phyloP scores from a whole-genome alignment of 2,113 vertebrate genomes.

The Otocyon megalotis region DNA sequence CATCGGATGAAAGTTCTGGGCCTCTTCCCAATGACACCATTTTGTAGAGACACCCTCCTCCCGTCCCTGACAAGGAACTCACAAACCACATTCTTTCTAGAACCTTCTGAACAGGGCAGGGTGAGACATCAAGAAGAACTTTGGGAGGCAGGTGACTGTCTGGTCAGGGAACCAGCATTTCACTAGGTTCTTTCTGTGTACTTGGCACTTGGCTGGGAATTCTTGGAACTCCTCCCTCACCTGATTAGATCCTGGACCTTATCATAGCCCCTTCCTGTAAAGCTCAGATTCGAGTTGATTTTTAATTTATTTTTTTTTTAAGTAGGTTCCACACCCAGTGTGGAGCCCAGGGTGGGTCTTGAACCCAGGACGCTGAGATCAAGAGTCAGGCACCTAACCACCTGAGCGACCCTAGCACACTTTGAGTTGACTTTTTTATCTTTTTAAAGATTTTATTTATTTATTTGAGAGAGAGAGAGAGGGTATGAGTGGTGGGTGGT shows the following conservation, averaged over 20 bases:
- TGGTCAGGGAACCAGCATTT: background rate
- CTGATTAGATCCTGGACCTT: background rate
- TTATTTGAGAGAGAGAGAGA: too few species aligned
- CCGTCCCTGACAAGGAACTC: background rate
- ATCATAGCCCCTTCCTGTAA: background rate
- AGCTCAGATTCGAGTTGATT: background rate
- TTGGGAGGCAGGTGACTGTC: background rate
- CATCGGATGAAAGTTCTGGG: background rate
- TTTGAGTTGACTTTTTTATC: too few species aligned
- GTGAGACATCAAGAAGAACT: background rate
- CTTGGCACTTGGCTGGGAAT: background rate
- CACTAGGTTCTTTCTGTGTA: fast-evolving
- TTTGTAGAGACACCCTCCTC: background rate
- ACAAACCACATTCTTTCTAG: background rate
- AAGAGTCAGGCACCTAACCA: too few species aligned
- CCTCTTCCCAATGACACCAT: background rate
- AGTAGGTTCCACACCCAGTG: background rate
- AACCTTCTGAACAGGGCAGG: background rate
- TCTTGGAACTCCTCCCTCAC: background rate
- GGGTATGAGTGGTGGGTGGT: too few species aligned
- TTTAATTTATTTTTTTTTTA: background rate
- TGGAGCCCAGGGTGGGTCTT: background rate
- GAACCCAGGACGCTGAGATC: background rate
- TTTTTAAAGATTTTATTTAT: too few species aligned
- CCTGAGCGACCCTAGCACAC: too few species aligned